Conservation (phyloP, 1,140 invertebrate genomes). For the Meloidogyne exigua region DNA sequence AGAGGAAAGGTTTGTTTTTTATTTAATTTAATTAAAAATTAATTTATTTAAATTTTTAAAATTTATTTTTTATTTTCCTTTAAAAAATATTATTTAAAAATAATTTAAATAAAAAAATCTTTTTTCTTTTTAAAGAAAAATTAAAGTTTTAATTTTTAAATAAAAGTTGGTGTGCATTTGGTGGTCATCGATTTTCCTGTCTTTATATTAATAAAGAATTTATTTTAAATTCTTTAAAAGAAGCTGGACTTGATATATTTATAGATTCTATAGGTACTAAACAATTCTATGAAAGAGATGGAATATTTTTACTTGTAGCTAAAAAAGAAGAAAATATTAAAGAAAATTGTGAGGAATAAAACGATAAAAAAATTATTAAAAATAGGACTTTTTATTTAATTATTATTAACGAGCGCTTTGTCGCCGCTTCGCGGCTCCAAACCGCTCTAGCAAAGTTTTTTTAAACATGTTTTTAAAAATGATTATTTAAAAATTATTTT, state of each 20-base stretch:
- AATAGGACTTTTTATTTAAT: too few relatives aligned
- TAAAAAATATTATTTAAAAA: too few relatives aligned
- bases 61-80: too few relatives aligned
- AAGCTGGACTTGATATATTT: conserved; percentile 8
- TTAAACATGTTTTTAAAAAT: too few relatives aligned
- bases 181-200: conserved; percentile 57
- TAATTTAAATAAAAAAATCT: too few relatives aligned
- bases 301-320: conserved; percentile 23
- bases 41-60: not conserved
- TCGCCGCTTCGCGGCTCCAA: too few relatives aligned
- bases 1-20: conserved; percentile 53
- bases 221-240: conserved; percentile 48
- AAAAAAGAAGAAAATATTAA: conserved; percentile 12
- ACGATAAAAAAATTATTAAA: not conserved
- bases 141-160: not conserved
- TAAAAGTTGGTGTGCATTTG: conserved; percentile 53
- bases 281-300: conserved; percentile 23
- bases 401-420: too few relatives aligned
- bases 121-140: too few relatives aligned
- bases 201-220: conserved; percentile 57
- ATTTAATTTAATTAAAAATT: not conserved
- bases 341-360: not conserved
- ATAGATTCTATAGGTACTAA: conserved; percentile 17
- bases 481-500: too few relatives aligned
- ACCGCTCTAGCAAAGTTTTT: too few relatives aligned